phyloP scores from a whole-genome alignment of 2,888 invertebrate genomes.

The Ecdyonurus torrentis region DNA sequence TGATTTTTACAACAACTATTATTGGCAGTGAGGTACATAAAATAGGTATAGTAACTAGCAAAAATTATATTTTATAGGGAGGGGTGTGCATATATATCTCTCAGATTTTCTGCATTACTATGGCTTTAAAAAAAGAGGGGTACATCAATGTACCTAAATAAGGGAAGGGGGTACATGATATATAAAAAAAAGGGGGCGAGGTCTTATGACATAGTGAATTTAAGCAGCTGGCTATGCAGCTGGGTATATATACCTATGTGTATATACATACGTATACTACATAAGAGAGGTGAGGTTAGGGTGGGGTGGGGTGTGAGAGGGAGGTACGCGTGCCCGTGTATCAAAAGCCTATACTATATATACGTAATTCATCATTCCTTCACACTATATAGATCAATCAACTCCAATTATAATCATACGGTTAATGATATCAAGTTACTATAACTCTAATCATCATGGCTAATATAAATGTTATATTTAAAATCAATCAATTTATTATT shows the following conservation, averaged over 20 bases:
- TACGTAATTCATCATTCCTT: neutral
- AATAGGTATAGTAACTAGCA: no score
- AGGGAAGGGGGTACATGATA: no score
- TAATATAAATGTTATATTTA: no score
- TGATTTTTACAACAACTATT: neutral
- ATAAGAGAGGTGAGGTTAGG: no score
- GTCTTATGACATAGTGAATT: neutral
- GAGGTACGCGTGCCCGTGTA: neutral
- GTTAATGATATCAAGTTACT: neutral
- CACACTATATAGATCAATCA: neutral
- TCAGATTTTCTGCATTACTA: neutral
- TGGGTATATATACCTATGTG: no score
- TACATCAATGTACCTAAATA: no score
- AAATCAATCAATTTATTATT: no score
- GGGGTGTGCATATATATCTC: neutral
- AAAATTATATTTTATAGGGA: no score
- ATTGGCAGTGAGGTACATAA: neutral
- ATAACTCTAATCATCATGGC: neutral
- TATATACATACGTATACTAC: no score
- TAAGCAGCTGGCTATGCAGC: neutral
- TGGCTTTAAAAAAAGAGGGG: neutral
- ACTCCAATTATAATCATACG: neutral
- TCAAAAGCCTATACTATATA: no score
- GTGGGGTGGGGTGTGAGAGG: neutral
- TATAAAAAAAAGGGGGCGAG: neutral